Conservation (phyloP, 2,888 invertebrate genomes). For the Synanthedon vespiformis region DNA sequence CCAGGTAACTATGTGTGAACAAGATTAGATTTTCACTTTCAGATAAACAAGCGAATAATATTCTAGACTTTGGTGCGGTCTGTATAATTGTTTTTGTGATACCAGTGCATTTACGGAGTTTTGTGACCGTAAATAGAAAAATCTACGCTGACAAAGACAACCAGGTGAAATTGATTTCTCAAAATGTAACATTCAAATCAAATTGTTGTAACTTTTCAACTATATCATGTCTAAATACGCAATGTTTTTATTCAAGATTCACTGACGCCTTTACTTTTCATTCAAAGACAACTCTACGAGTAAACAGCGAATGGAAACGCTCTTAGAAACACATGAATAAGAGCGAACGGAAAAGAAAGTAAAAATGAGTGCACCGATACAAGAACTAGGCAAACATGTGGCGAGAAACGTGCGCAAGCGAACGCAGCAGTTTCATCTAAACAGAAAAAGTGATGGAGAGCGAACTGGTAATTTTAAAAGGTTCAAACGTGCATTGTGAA, state of each 20-base stretch:
- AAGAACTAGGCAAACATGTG: conserved; percentile 58
- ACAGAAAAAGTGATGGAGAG: conserved; percentile 55
- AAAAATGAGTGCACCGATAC: conserved; percentile 65
- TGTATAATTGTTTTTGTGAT: too few relatives aligned
- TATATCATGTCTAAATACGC: too few relatives aligned
- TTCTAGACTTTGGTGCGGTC: too few relatives aligned
- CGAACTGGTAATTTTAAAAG: conserved; percentile 42
- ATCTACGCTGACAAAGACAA: too few relatives aligned
- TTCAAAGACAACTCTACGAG: conserved; percentile 6
- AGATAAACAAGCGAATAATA: conserved; percentile 19
- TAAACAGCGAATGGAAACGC: conserved; percentile 18
- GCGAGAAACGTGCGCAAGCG: conserved; percentile 47
- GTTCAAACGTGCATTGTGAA: conserved; percentile 42
- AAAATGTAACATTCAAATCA: too few relatives aligned
- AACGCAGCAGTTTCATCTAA: conserved; percentile 44
- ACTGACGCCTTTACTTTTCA: conserved; percentile 32
- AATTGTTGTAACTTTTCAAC: too few relatives aligned
- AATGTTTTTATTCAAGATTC: conserved; percentile 12
- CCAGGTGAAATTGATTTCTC: too few relatives aligned
- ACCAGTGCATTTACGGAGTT: too few relatives aligned
- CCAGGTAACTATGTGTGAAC: conserved; percentile 25
- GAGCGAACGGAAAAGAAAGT: conserved; percentile 69
- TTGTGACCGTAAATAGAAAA: too few relatives aligned
- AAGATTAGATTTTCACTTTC: conserved; percentile 58
- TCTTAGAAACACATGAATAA: conserved; percentile 40